Percentiles rank a stretch among this genome's conserved stretches.
phyloP scores from a whole-genome alignment of 2,797 vertebrate species.

The Erithacus rubecula region DNA sequence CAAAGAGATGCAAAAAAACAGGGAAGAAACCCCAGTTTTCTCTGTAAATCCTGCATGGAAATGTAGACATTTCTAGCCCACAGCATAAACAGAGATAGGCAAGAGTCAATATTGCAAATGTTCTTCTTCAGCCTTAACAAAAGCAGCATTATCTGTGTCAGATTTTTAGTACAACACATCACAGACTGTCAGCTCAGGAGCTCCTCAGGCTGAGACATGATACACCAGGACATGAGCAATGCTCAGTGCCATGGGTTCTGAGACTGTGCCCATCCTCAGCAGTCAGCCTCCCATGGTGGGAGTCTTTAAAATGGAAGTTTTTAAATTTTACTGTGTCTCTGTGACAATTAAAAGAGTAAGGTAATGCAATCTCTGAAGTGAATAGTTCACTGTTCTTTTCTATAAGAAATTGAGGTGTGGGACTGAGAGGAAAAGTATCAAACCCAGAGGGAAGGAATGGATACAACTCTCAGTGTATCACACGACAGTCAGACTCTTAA shows the following conservation, averaged over 20 bases:
- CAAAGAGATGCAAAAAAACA: not conserved
- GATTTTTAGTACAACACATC: not conserved
- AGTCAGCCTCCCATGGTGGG: not conserved
- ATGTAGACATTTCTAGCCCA: not conserved
- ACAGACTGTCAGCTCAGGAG: not conserved
- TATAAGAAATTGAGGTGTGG: not conserved
- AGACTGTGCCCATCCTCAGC: not conserved
- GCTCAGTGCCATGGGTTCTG: rapidly evolving
- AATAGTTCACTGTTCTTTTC: not conserved
- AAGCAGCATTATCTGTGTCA: not conserved
- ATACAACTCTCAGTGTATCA: not conserved
- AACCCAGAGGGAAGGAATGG: not conserved
- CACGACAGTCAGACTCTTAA: rapidly evolving
- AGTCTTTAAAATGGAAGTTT: not conserved
- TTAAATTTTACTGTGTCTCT: not conserved
- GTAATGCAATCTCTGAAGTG: not conserved
- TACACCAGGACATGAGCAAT: not conserved
- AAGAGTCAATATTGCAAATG: not conserved
- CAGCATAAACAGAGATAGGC: not conserved
- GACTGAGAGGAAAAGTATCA: not conserved
- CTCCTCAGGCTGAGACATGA: not conserved
- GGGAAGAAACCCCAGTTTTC: not conserved
- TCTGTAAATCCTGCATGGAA: not conserved
- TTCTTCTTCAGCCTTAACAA: not conserved
- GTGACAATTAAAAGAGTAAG: not conserved